Evolutionary conservation across 2,113 vertebrate genomes (phyloP).

Genomic region (Amblyopsis rosae): DNA sequence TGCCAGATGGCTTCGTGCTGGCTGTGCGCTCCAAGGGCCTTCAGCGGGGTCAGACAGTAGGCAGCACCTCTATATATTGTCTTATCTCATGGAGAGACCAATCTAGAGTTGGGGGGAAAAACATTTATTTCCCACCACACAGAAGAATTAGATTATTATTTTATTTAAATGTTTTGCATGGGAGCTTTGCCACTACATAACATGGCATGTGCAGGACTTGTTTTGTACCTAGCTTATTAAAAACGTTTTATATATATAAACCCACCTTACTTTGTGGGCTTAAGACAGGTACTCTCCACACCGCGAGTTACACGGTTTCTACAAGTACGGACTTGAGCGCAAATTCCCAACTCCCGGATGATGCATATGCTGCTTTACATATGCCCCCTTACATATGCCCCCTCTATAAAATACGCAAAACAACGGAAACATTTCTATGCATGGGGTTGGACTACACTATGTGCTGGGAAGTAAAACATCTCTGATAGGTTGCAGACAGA

Average conservation of each 20-base stretch:
- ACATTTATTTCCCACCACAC: not conserved
- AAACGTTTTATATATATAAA: conserved; percentile 16
- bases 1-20: conserved; percentile 30
- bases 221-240: conserved; percentile 20
- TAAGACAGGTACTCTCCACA: conserved; percentile 24
- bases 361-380: conserved; percentile 4
- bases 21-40: not conserved
- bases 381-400: conserved; percentile 1
- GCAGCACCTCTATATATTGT: conserved; percentile 16
- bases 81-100: conserved; percentile 2
- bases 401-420: not conserved
- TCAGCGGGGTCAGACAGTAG: not conserved
- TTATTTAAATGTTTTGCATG: no score
- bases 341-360: conserved; percentile 10
- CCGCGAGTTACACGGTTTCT: not conserved
- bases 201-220: not conserved
- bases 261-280: conserved; percentile 17
- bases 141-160: not conserved
- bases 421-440: not conserved
- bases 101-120: conserved; percentile 2
- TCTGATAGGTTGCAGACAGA: conserved; percentile 16
- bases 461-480: conserved; percentile 61
- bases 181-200: not conserved
- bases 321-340: conserved; percentile 35
- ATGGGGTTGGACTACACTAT: conserved; percentile 12